phyloP scores from a whole-genome alignment of 2,797 vertebrate species.

The Loris lydekkerianus region DNA sequence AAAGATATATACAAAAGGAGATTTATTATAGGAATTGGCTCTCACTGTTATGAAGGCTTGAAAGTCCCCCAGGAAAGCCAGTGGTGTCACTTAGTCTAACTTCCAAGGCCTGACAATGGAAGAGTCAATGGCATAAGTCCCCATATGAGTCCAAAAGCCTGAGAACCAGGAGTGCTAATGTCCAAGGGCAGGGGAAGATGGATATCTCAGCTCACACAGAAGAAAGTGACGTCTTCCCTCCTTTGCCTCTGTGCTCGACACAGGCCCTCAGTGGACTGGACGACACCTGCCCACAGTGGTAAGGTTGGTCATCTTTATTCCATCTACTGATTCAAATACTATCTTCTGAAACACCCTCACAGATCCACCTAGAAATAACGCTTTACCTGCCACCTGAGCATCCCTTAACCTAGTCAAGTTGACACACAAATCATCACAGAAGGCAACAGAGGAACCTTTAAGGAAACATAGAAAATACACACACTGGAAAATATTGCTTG shows the following conservation, averaged over 20 bases:
- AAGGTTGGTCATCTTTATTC: not conserved
- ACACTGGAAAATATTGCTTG: not conserved
- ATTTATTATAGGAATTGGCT: not conserved
- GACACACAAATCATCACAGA: not conserved
- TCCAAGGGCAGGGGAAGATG: not conserved
- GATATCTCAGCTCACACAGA: not conserved
- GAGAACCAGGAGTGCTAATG: too few relatives aligned
- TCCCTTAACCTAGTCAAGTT: not conserved
- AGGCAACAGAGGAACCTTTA: not conserved
- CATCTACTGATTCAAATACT: not conserved
- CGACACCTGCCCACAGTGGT: not conserved
- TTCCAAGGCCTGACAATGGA: not conserved
- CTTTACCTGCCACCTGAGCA: not conserved
- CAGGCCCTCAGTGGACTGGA: not conserved
- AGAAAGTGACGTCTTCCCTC: not conserved
- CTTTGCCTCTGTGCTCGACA: not conserved
- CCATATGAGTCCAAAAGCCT: too few relatives aligned
- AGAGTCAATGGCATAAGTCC: not conserved
- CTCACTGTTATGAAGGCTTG: not conserved
- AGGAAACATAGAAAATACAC: constrained; percentile 21
- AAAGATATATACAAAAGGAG: not conserved
- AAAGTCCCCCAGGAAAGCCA: not conserved
- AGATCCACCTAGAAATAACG: not conserved
- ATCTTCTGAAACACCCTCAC: not conserved
- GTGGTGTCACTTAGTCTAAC: not conserved